Conservation (phyloP, 1,140 invertebrate genomes). For the Cotesia glomerata region DNA sequence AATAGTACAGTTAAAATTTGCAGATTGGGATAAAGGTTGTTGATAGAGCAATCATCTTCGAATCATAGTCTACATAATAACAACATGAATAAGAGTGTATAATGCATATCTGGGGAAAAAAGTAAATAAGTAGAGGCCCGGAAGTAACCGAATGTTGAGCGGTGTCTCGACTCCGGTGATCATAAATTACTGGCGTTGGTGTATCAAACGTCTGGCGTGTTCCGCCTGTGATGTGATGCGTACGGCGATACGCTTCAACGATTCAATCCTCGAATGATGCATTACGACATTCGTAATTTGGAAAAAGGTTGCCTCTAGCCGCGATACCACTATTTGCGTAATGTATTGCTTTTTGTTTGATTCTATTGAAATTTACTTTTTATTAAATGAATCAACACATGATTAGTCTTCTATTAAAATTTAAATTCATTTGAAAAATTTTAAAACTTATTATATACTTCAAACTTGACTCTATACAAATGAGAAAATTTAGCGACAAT, state of each 20-base stretch:
- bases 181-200: constrained; percentile 14
- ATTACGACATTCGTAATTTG: constrained; percentile 7
- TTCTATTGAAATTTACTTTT: too few species aligned
- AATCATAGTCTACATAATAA: background rate
- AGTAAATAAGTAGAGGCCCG: background rate
- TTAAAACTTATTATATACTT: too few species aligned
- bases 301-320: background rate
- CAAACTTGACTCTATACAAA: too few species aligned
- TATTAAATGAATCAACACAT: too few species aligned
- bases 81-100: background rate
- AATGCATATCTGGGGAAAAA: background rate
- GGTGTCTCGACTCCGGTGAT: background rate
- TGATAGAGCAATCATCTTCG: too few species aligned
- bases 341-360: too few species aligned
- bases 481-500: too few species aligned
- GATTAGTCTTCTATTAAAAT: too few species aligned
- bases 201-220: constrained; percentile 11
- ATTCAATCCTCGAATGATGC: background rate
- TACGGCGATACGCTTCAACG: constrained; percentile 2
- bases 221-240: constrained; percentile 7
- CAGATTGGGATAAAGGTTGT: too few species aligned
- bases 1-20: too few species aligned
- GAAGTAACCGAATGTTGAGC: constrained; percentile 10
- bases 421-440: too few species aligned
- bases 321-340: too few species aligned